phyloP scores from a whole-genome alignment of 2,888 invertebrate species.

The Sinopyrophorus schimmeli region DNA sequence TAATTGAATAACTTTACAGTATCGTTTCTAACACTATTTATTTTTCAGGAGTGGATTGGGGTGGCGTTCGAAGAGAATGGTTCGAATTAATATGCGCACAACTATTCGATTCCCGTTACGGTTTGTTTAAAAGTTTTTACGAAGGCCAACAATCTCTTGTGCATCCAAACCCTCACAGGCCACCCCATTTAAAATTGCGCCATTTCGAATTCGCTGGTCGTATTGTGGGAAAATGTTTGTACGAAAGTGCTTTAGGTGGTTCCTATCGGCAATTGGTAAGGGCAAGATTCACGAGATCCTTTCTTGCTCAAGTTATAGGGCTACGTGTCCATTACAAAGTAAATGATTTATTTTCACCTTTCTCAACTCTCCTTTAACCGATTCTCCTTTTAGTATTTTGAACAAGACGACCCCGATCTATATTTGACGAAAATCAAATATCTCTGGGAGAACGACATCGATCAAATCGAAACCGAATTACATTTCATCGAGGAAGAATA shows the following conservation, averaged over 20 bases:
- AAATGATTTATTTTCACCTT: background rate
- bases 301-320: conserved; percentile 92
- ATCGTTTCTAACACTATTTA: too few species aligned
- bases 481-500: conserved; percentile 91
- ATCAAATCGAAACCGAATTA: conserved; percentile 76
- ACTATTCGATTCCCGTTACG: conserved; percentile 81
- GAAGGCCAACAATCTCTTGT: conserved; percentile 86
- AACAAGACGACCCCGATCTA: conserved; percentile 93
- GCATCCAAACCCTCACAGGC: conserved; percentile 84
- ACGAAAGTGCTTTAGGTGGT: conserved; percentile 90
- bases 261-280: conserved; percentile 87
- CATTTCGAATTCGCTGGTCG: conserved; percentile 93
- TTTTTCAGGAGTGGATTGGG: conserved; percentile 84
- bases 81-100: conserved; percentile 87
- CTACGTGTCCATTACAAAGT: conserved; percentile 91
- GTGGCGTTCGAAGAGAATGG: conserved; percentile 92
- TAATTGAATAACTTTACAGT: too few species aligned
- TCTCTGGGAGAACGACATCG: conserved; percentile 87
- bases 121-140: conserved; percentile 83
- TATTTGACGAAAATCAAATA: conserved; percentile 93
- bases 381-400: conserved; percentile 73
- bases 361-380: background rate
- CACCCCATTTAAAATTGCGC: conserved; percentile 77
- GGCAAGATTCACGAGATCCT: conserved; percentile 87
- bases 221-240: conserved; percentile 92